A percentile compares a stretch with the other conserved stretches of the same genome.
phyloP scores from a whole-genome alignment of 2,113 vertebrate species.

The Spizaetus ornatus region DNA sequence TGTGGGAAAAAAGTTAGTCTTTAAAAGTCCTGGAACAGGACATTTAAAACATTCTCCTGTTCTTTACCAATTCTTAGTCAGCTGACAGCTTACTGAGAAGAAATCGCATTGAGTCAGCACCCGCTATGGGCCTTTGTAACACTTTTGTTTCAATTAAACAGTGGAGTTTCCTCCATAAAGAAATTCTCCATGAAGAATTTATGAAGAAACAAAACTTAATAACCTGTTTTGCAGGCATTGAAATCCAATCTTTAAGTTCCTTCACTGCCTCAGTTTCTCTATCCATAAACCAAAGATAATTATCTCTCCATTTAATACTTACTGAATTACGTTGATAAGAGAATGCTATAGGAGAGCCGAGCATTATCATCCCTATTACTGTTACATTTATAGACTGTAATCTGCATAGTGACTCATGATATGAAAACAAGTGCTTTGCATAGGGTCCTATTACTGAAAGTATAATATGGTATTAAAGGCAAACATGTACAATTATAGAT shows the following conservation, averaged over 20 bases:
- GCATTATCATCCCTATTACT: not conserved
- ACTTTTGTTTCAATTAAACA: not conserved
- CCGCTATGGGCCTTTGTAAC: not conserved
- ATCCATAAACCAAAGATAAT: not conserved
- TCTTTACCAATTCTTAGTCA: not conserved
- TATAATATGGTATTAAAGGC: not conserved
- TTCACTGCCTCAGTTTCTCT: not conserved
- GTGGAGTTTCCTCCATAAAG: not conserved
- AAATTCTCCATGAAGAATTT: not conserved
- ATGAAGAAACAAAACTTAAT: not conserved
- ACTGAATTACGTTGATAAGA: not conserved
- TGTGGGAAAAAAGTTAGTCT: not conserved
- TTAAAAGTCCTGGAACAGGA: not conserved
- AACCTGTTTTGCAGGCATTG: not conserved
- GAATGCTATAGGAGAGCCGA: not conserved
- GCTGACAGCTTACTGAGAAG: not conserved
- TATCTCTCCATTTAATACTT: not conserved
- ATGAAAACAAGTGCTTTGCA: not conserved
- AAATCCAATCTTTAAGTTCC: not conserved
- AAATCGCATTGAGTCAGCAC: not conserved
- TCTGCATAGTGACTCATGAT: not conserved
- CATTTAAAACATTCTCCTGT: not conserved
- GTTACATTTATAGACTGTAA: not conserved
- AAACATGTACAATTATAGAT: not conserved
- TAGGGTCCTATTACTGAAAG: not conserved